phyloP scores from a whole-genome alignment of 2,113 vertebrate species.

The Taurulus bubalis region DNA sequence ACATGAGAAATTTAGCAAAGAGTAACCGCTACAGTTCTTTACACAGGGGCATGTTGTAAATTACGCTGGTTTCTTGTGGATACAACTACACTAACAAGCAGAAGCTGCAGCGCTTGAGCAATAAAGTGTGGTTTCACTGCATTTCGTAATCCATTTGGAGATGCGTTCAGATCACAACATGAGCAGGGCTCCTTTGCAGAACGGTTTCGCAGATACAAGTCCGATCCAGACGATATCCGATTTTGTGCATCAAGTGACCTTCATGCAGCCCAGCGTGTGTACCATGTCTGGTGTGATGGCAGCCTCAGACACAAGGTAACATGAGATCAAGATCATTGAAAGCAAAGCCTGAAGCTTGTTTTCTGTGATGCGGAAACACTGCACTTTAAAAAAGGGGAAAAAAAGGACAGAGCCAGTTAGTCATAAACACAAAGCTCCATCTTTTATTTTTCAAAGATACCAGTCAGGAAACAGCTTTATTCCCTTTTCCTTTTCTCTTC shows the following conservation, averaged over 20 bases:
- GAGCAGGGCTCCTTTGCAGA: neutral
- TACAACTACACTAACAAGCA: neutral
- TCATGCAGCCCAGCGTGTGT: conserved; percentile 8
- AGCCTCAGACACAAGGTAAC: conserved; percentile 25
- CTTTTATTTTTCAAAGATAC: neutral
- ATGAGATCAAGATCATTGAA: conserved; percentile 27
- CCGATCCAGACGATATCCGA: conserved; percentile 6
- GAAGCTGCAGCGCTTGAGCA: neutral
- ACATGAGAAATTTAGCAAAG: neutral
- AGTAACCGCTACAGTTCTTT: neutral
- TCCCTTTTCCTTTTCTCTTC: conserved; percentile 1
- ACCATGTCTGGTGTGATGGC: neutral
- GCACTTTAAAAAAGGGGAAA: neutral
- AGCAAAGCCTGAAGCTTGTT: conserved; percentile 28
- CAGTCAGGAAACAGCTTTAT: conserved; percentile 37
- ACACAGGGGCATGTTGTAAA: neutral
- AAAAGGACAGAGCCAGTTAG: conserved; percentile 14
- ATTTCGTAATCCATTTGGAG: conserved; percentile 16
- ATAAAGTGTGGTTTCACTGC: conserved; percentile 4
- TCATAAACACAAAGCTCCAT: neutral
- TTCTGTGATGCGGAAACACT: conserved; percentile 12
- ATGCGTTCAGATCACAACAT: conserved; percentile 12
- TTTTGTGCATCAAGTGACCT: conserved; percentile 24
- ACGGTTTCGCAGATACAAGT: conserved; percentile 14
- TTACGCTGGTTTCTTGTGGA: neutral